Conservation (phyloP, 2,797 vertebrate genomes). For the Anolis apletophallus region DNA sequence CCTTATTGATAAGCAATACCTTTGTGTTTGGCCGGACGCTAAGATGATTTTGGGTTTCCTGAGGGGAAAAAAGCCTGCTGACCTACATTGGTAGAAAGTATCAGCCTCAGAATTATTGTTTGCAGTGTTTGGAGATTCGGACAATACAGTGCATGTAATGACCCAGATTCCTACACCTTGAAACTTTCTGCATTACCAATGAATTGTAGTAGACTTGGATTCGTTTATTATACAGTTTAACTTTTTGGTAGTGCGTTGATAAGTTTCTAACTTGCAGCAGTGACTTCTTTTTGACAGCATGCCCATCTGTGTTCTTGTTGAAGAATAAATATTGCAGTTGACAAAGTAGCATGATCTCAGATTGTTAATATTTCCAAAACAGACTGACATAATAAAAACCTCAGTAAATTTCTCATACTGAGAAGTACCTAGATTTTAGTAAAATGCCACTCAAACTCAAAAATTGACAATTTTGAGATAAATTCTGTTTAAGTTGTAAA, state of each 20-base stretch:
- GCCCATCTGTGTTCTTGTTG: neutral
- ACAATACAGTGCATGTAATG: neutral
- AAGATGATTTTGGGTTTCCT: neutral
- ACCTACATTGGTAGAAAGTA: neutral
- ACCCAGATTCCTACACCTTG: neutral
- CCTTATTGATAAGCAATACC: neutral
- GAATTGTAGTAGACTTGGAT: neutral
- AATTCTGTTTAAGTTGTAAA: slow-evolving; percentile 40
- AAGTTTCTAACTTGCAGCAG: neutral
- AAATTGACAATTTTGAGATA: slow-evolving; percentile 62
- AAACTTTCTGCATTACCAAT: neutral
- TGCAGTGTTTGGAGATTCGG: neutral
- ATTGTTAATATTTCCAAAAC: slow-evolving; percentile 6
- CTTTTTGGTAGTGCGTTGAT: neutral
- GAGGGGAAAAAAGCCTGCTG: neutral
- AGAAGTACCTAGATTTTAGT: slow-evolving; percentile 42
- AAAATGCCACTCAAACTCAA: slow-evolving; percentile 50
- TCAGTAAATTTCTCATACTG: slow-evolving; percentile 14
- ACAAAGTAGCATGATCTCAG: neutral
- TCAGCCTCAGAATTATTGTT: neutral
- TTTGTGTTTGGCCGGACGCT: neutral
- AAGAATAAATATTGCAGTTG: slow-evolving; percentile 10
- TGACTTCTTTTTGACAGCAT: neutral
- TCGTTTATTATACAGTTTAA: neutral
- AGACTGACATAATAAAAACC: slow-evolving; percentile 24